Base-by-base conservation (phyloP, 2,888 invertebrate species). In the Entomobrya multifasciata region DNA sequence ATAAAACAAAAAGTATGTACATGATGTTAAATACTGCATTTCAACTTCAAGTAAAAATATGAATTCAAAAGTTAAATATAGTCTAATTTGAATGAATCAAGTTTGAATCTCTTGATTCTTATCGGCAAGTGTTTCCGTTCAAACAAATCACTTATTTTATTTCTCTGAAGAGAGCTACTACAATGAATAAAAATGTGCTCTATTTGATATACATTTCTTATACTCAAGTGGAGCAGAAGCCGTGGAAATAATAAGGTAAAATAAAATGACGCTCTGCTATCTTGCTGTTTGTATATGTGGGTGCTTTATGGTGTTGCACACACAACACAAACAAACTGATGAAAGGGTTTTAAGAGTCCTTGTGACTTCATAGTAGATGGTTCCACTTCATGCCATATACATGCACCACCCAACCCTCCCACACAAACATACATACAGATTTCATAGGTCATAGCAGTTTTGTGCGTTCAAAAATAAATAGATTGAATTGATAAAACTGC, bases 121-220 rank as follows among this genome's bases (percentile, higher is more conserved):
- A 55, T 81, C 67, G 10, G 27, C n/a, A 55, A 72, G 62, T 70
- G 60, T 49, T 85, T 85, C 85, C 85, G 85, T 55, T 85, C 85
- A 85, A 85, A 85, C 85, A 85, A 67, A 49, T 30, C 72, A 47
- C 49, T 72, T 72, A 36, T 36, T 36, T 36, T 36, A 36, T 36
- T 72, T 72, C 49, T 72, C 22, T 47, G 47, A 72, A 49, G 22
- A 72, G 72, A 47, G 49, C 20, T 41, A 62, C 36, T 65, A 65
- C 65, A 41, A 65, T 36, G 41, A 65, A 65, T 65, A 62, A 65
- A 65, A 65, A 47, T 47, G 60, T 44, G 57, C 60, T 82, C 72
- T 74, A 25, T 82, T 67, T 55, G 36, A 78, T 55, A 76, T 76
- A 76, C 8, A 80, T 52, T 80, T 65, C 65, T 65, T 77, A 41